These are phyloP conservation scores for Clarias laeviceps DNA, from an alignment of 2,797 vertebrate species.

Conservation along the genomic window DNA sequence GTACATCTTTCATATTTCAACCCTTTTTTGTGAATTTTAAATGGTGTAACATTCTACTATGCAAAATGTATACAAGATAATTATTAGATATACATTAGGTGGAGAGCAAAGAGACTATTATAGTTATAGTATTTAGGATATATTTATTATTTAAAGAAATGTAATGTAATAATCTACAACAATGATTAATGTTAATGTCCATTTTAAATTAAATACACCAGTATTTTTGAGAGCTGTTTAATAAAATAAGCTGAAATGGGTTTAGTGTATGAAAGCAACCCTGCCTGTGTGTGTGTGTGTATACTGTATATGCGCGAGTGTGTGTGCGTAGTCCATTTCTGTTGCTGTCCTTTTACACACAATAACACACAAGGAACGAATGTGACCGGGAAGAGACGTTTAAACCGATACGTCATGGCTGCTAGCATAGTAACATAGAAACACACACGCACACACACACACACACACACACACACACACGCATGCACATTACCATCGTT, in stretches of 20 bases:
- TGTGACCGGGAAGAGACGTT: slow-evolving; percentile 66
- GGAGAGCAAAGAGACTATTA: neutral
- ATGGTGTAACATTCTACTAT: neutral
- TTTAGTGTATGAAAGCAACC: neutral
- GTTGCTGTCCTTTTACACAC: slow-evolving; percentile 71
- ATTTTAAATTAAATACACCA: neutral
- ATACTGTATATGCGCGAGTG: neutral
- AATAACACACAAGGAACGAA: slow-evolving; percentile 72
- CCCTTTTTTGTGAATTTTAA: neutral
- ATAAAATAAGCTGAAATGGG: neutral
- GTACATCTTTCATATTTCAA: too few relatives aligned
- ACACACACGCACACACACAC: slow-evolving; percentile 12
- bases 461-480: neutral
- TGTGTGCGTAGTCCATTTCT: slow-evolving; percentile 63
- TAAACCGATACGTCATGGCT: slow-evolving; percentile 43
- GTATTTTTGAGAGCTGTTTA: neutral
- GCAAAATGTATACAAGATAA: neutral
- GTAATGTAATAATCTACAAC: neutral
- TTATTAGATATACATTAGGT: neutral
- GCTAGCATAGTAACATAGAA: neutral
- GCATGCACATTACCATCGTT: neutral
- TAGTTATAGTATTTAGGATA: neutral
- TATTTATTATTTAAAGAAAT: neutral
- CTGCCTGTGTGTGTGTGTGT: neutral
- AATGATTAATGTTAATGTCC: too few relatives aligned